Evolutionary conservation across 2,113 vertebrate species (phyloP), one percentile per base, ranked within the genome.

Genomic region (Calidris pygmaea): DNA sequence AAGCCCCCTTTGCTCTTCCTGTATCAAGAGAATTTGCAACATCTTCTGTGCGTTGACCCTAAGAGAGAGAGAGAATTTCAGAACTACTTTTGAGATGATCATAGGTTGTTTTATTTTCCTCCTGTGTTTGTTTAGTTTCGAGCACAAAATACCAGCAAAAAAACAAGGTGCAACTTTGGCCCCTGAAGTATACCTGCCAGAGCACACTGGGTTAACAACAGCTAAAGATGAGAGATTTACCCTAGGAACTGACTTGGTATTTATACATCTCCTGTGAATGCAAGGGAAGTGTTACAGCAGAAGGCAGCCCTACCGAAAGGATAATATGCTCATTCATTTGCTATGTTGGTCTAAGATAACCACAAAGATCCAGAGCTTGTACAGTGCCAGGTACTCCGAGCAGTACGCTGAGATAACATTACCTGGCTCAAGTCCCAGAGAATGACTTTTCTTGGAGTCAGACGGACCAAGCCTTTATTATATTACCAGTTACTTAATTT

Each of bases 381-480:
- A 53, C 75, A 70, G 95, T 91, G 95, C 94, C 94, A 95, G 95
- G 95, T 95, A 92, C 80, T 92, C 87, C 37, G 17, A 79, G 85
- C 73, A 79, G 77, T 37, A 5, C 21, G 32, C 70, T 90, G 14
- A 95, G 95, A 95, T 97, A 96, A 92, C 76, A 26, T 79, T 89
- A 89, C 89, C 84, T 93, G 95, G 94, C 88, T 52, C 68, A 34
- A 19, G 41, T 94, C 83, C 91, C 85, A 91, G 77, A 63, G 50
- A 95, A 73, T 26, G 23, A 84, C 74, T 93, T 95, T 89, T 90
- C 89, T 60, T 85, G 52, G 63, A 87, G 91, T 72, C 88, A 84
- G 55, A 56, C 56, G 63, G 43, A 73, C 83, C 70, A 70, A 86
- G 24, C 47, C 39, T 83, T 92, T 88, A 27, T 94, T 93, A 37